Conservation (phyloP, 1,140 invertebrate species). For the Heliothis subflexa region DNA sequence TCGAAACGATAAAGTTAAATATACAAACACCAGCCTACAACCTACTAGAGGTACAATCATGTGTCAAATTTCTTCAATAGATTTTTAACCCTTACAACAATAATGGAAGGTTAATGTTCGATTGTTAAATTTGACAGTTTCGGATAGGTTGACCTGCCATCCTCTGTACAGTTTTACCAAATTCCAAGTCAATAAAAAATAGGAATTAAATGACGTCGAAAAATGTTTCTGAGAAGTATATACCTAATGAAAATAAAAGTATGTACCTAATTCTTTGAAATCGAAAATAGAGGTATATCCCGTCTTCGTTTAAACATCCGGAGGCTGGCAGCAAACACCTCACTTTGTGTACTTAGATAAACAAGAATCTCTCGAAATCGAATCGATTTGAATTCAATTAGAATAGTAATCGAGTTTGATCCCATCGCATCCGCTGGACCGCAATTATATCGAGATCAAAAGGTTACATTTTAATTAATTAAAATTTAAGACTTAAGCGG, state of each 20-base stretch:
- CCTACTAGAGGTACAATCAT: too few relatives aligned
- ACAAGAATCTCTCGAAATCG: constrained; percentile 35
- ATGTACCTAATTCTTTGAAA: neutral
- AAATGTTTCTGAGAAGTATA: neutral
- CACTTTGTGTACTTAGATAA: constrained; percentile 21
- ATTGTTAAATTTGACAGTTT: too few relatives aligned
- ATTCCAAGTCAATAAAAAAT: too few relatives aligned
- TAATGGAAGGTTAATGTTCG: too few relatives aligned
- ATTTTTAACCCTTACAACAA: too few relatives aligned
- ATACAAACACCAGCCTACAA: too few relatives aligned
- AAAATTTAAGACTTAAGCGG: too few relatives aligned
- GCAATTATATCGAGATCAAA: constrained; percentile 42
- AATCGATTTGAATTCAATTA: constrained; percentile 45
- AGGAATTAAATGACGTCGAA: too few relatives aligned
- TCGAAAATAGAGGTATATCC: neutral
- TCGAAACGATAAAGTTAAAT: too few relatives aligned
- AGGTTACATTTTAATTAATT: constrained; percentile 48
- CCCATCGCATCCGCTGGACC: constrained; percentile 34
- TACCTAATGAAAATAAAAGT: neutral
- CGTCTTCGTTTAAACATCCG: constrained; percentile 6
- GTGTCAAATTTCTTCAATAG: too few relatives aligned
- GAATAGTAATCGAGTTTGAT: constrained; percentile 29
- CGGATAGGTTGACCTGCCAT: too few relatives aligned
- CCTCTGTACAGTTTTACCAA: too few relatives aligned
- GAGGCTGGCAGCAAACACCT: constrained; percentile 28